These are phyloP conservation scores for Pimpla rufipes DNA, from an alignment of 2,888 invertebrate species.

Conservation along the genomic window DNA sequence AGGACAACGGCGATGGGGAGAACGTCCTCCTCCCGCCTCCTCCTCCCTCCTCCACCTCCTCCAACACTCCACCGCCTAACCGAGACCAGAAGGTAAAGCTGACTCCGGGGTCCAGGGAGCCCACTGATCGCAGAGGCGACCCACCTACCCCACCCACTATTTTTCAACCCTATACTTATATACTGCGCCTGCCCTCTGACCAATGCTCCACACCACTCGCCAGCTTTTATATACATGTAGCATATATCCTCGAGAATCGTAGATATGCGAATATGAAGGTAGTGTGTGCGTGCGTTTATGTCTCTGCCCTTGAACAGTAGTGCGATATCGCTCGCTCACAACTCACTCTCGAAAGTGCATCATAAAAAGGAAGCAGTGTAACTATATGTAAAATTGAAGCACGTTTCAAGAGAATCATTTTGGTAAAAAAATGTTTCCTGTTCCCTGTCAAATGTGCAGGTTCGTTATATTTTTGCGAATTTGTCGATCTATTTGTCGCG, in stretches of 20 bases:
- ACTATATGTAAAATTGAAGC: too few relatives aligned
- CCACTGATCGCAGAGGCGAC: conserved; percentile 61
- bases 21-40: conserved; percentile 20
- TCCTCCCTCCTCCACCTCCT: neutral
- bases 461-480: too few relatives aligned
- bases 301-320: conserved; percentile 23
- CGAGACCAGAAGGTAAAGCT: conserved; percentile 69
- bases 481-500: too few relatives aligned
- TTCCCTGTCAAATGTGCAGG: too few relatives aligned
- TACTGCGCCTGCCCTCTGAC: conserved; percentile 75
- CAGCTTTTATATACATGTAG: neutral
- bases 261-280: conserved; percentile 1
- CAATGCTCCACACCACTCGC: conserved; percentile 38
- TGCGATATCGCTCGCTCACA: conserved; percentile 16
- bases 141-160: conserved; percentile 72
- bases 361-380: too few relatives aligned
- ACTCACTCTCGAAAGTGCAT: conserved; percentile 8
- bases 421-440: too few relatives aligned
- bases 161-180: conserved; percentile 84
- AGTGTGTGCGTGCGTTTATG: conserved; percentile 2
- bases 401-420: neutral
- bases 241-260: neutral
- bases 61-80: neutral
- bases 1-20: conserved; percentile 42
- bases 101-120: conserved; percentile 63